These are phyloP conservation scores for Dipus sagitta DNA, from an alignment of 2,797 vertebrate species.

Conservation along the genomic window DNA sequence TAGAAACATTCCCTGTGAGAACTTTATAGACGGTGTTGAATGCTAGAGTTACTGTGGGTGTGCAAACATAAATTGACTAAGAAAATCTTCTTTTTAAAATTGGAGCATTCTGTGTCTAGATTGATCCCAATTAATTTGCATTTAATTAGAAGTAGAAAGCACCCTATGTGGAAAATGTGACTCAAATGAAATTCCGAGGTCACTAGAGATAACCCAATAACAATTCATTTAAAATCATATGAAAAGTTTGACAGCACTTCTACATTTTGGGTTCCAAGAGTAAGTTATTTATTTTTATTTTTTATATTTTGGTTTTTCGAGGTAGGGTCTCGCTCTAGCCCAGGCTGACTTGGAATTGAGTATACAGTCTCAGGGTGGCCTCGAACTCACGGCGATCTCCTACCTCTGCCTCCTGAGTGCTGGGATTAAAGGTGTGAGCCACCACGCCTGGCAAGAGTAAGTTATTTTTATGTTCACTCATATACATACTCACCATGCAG, in stretches of 20 bases:
- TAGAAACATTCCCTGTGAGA: background rate
- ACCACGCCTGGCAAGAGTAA: background rate
- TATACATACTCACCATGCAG: background rate
- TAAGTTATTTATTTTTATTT: background rate
- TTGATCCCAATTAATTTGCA: constrained; percentile 11
- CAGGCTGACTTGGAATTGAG: no score
- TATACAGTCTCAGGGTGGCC: no score
- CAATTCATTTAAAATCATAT: constrained; percentile 42
- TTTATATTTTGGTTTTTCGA: no score
- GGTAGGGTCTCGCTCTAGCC: no score
- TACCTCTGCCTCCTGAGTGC: no score
- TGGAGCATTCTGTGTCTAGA: background rate
- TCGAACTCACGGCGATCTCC: no score
- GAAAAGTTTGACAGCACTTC: background rate
- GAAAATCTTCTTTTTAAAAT: constrained; percentile 38
- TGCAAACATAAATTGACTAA: constrained; percentile 26
- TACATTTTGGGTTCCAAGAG: background rate
- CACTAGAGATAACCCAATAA: background rate
- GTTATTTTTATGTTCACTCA: constrained; percentile 5
- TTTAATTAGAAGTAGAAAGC: constrained; percentile 63
- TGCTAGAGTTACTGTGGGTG: background rate
- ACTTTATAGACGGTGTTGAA: background rate
- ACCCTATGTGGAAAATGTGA: background rate
- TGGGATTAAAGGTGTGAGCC: no score
- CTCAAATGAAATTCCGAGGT: constrained; percentile 46